Evolutionary conservation across 2,113 vertebrate species (phyloP), one percentile per base, ranked within the genome.

Genomic region (Hyperoodon ampullatus): DNA sequence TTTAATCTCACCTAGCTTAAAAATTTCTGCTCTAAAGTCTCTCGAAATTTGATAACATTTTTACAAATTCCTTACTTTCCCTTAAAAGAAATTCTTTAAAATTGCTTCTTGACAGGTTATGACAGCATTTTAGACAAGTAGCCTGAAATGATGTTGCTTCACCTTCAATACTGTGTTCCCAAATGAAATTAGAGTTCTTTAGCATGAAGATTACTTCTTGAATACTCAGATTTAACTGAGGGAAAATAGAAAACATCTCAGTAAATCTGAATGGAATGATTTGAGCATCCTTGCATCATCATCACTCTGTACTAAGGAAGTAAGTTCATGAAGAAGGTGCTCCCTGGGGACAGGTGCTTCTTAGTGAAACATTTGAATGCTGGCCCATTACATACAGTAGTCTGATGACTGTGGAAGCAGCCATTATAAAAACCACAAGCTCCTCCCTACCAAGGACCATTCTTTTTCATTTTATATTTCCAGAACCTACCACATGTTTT

Each of bases 101-200:
- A 85, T 88, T 93, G 58, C 74, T 90, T 94, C 60, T 82, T 97
- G 85, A 84, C 81, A 94, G 84, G 58, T 70, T 93, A 94, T 75
- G 91, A 85, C 65, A 88, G 21, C 35, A 87, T 78, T 95, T 97
- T 75, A 97, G 80, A 94, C 71, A 93, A 95, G 90, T 50, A 87
- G 68, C 77, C 33, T 80, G 50, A 80, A 92, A 82, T 75, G 47
- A 10, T 84, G 24, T 87, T 63, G 58, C 53, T 90, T 97, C 93
- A 61, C 90, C 96, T 93, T 91, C 88, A 81, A 8, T 47, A 75
- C 50, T 66, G 39, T 88, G 53, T 66, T 94, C 72, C 70, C 88
- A 55, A 91, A 94, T 82, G 77, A 94, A 97, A 90, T 95, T 82
- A 82, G 81, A 2, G n/a, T 63, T 65, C 44, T 84, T 78, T 53